Conservation (phyloP, 2,113 vertebrate genomes). For the Zootoca vivipara region DNA sequence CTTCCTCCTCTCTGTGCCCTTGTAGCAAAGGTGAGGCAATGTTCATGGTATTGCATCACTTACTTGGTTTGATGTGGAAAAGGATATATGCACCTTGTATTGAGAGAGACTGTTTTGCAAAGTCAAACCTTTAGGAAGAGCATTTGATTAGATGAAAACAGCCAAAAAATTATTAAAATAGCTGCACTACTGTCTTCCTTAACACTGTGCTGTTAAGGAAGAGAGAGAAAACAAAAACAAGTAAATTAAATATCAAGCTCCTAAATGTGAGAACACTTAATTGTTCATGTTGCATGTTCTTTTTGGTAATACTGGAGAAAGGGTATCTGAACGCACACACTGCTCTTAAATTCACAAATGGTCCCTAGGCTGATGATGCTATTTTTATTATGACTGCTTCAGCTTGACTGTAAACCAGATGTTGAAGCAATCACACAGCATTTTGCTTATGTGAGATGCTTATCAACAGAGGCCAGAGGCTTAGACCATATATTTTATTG, state of each 20-base stretch:
- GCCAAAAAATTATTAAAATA: background rate
- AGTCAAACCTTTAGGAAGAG: background rate
- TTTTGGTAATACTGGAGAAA: background rate
- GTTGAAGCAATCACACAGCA: background rate
- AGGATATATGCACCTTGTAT: background rate
- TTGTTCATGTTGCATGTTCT: background rate
- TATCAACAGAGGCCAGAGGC: background rate
- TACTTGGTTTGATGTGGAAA: slow-evolving; percentile 38
- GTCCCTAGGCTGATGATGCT: background rate
- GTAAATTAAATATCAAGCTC: background rate
- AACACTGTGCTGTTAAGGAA: background rate
- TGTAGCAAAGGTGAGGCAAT: slow-evolving; percentile 11
- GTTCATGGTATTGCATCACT: slow-evolving; percentile 8
- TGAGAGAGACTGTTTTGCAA: fast-evolving
- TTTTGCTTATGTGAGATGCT: background rate
- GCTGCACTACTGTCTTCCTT: background rate
- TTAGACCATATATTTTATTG: background rate
- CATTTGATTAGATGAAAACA: background rate
- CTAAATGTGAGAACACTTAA: background rate
- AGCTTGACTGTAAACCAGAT: background rate
- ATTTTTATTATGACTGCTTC: background rate
- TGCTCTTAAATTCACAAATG: background rate
- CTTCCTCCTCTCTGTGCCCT: background rate
- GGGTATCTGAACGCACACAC: background rate
- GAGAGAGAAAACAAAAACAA: background rate